Evolutionary conservation across 2,888 invertebrate species (phyloP), one percentile per base, ranked within the genome.

Genomic region (Phymatocera aterrima): DNA sequence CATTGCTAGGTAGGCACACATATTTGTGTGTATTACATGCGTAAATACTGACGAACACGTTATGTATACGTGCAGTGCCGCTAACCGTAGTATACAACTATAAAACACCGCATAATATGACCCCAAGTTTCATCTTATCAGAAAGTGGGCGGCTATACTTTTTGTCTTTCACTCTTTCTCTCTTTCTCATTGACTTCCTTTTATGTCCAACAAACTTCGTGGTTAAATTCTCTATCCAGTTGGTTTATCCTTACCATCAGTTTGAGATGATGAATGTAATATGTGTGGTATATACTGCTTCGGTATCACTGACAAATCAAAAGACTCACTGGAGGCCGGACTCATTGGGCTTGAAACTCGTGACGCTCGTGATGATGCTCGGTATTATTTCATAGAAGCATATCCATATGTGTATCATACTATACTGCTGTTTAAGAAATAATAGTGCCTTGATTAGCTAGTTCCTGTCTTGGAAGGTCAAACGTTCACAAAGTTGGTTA

Each of bases 361-460:
- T 28, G 57, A n/a, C n/a, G n/a, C n/a, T n/a, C 28, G 40, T 5
- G 4, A 57, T 57, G 24, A 28, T 12, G 28, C 57, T 57, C 28
- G 57, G 57, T 57, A 57, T 57, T 21, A 57, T 57, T 57, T 57
- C 57, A 57, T 28, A 57, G 28, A 57, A 57, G 57, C 57, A 57
- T 57, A 57, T 48, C 8, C 21, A 15, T 57, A 21, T 28, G 15
- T 28, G 40, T 40, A 15, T 28, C 28, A 28, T 28, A 57, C 28
- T 28, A 28, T 57, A 28, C 57, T 57, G 28, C 28, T 57, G 28
- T 57, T 57, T 57, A 28, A 57, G 57, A 28, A 28, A 57, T 28
- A 57, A 57, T n/a, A n/a, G n/a, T 28, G 28, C 15, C 28, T 57
- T 57, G 57, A 57, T 57, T 28, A 57, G 57, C 28, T 28, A 28